phyloP scores from a whole-genome alignment of 2,797 vertebrate genomes.

The Lophotriccus pileatus region DNA sequence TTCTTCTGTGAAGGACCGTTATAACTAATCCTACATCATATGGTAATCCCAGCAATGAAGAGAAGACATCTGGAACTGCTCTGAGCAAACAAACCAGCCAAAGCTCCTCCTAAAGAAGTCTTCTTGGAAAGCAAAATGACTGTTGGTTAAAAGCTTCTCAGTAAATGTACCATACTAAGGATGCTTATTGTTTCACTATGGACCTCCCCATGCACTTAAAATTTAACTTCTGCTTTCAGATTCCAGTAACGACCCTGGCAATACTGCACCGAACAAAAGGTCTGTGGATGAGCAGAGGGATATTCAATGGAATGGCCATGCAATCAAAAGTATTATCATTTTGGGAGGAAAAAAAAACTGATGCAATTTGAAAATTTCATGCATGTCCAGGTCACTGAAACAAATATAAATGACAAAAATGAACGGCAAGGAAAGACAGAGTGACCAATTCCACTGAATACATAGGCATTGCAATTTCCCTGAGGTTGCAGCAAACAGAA shows the following conservation, averaged over 20 bases:
- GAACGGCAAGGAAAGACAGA: slow-evolving; percentile 79
- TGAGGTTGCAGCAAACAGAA: slow-evolving; percentile 85
- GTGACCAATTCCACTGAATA: slow-evolving; percentile 82
- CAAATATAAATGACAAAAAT: slow-evolving; percentile 79
- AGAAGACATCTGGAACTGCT: neutral
- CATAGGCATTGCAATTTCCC: slow-evolving; percentile 78
- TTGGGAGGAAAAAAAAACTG: slow-evolving; percentile 51
- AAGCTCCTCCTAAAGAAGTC: neutral
- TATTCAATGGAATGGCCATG: slow-evolving; percentile 86
- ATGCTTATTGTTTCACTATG: neutral
- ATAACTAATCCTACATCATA: neutral
- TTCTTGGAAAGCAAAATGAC: neutral
- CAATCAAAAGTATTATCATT: slow-evolving; percentile 68
- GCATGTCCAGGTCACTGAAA: slow-evolving; percentile 78
- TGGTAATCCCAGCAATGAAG: neutral
- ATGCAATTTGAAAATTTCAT: slow-evolving; percentile 72
- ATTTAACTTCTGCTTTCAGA: neutral
- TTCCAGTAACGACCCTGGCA: neutral
- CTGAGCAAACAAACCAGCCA: neutral
- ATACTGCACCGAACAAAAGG: slow-evolving; percentile 22
- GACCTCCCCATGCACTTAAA: neutral
- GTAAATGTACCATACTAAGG: neutral
- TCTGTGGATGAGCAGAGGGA: slow-evolving; percentile 69
- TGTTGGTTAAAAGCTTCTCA: neutral
- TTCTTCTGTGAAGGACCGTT: neutral